phyloP scores from a whole-genome alignment of 1,140 invertebrate genomes.

The Seison nebaliae region DNA sequence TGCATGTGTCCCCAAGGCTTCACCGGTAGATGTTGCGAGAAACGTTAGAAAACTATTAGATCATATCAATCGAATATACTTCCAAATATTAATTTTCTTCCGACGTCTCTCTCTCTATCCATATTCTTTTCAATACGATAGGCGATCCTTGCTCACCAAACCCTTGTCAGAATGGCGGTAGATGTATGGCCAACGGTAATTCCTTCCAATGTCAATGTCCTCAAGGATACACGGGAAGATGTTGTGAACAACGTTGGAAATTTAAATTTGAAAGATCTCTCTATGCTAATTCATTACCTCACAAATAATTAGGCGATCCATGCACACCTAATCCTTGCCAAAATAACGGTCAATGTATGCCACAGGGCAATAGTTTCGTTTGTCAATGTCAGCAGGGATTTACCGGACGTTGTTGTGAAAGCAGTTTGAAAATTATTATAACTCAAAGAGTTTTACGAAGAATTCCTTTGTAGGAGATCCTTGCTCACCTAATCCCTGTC shows the following conservation, averaged over 20 bases:
- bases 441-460: background rate
- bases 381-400: conserved; percentile 6
- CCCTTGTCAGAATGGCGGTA: conserved; percentile 3
- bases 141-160: background rate
- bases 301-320: background rate
- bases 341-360: conserved; percentile 3
- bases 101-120: too few species aligned
- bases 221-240: conserved; percentile 1
- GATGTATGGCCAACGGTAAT: conserved; percentile 33
- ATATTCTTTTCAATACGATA: too few species aligned
- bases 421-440: background rate
- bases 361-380: background rate
- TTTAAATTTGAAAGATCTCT: background rate
- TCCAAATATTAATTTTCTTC: too few species aligned
- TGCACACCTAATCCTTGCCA: background rate
- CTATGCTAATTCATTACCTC: background rate
- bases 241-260: too few species aligned
- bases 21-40: conserved; percentile 14
- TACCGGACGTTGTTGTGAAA: conserved; percentile 16
- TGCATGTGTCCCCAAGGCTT: conserved; percentile 13
- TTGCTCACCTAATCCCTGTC: conserved; percentile 14
- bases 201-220: conserved; percentile 28
- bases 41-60: conserved; percentile 14
- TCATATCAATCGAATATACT: too few species aligned
- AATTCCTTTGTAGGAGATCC: conserved; percentile 6